A percentile compares a stretch with the other conserved stretches of the same genome.
Evolutionary conservation across 1,140 invertebrate species (phyloP).

Genomic region (Palaemon carinicauda): DNA sequence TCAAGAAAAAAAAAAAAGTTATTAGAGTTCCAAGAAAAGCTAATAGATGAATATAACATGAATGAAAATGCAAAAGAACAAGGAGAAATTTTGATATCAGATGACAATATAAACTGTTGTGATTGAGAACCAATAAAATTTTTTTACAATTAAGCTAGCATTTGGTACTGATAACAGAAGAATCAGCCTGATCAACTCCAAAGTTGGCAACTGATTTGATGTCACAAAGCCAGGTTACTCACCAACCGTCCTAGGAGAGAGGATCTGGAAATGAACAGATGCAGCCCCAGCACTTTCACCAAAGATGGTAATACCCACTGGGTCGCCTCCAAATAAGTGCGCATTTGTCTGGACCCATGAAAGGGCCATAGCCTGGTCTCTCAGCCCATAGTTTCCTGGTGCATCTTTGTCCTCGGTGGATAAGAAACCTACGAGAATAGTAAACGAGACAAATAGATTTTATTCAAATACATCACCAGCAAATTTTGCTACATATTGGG

Average conservation of each 20-base stretch:
- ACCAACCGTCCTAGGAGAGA: constrained; percentile 64
- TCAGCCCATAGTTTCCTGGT: constrained; percentile 63
- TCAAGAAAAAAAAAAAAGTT: no score
- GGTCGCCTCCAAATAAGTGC: constrained; percentile 70
- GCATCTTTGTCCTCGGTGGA: background rate
- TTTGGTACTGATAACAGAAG: no score
- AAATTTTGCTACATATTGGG: no score
- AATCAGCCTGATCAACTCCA: no score
- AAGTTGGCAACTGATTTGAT: no score
- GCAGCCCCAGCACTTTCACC: constrained; percentile 72
- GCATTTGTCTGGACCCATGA: background rate
- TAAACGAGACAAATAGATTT: background rate
- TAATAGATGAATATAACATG: no score
- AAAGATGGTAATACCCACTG: constrained; percentile 70
- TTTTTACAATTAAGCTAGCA: no score
- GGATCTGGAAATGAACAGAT: constrained; percentile 69
- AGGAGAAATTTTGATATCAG: no score
- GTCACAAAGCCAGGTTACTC: background rate
- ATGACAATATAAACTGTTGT: no score
- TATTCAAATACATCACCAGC: background rate
- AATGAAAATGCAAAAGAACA: no score
- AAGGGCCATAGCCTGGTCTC: background rate
- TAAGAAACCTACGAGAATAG: background rate
- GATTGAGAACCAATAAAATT: no score
- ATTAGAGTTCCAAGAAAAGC: no score